A percentile compares a stretch with the other conserved stretches of the same genome.
Conservation (phyloP, 2,888 invertebrate species). For the Melipona bicolor region DNA sequence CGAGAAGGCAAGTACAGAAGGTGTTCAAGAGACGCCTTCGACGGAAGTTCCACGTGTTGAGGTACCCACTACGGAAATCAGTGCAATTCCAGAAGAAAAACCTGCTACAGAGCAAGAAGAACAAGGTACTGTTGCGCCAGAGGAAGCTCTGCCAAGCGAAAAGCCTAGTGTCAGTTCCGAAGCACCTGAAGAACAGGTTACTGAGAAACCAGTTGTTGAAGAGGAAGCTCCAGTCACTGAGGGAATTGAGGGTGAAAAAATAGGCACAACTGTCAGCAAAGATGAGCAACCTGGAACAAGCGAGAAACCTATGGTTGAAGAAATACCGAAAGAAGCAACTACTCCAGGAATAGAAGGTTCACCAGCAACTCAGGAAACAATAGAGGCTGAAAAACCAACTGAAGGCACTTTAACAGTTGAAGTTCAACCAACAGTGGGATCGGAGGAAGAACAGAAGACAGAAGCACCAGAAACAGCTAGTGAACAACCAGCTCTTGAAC, state of each 20-base stretch:
- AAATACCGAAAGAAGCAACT: conserved; percentile 33
- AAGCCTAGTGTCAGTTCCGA: conserved; percentile 11
- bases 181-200: conserved; percentile 40
- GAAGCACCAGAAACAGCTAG: conserved; percentile 62
- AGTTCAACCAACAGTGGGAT: conserved; percentile 31
- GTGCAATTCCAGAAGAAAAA: conserved; percentile 42
- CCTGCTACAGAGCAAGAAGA: conserved; percentile 24
- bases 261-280: conserved; percentile 39
- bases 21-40: conserved; percentile 22
- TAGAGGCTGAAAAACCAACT: conserved; percentile 28
- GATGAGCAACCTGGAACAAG: conserved; percentile 30
- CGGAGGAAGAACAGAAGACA: conserved; percentile 54
- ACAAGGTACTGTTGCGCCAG: conserved; percentile 33
- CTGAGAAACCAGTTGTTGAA: conserved; percentile 41
- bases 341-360: conserved; percentile 33
- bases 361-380: conserved; percentile 1
- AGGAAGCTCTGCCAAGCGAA: conserved; percentile 26
- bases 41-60: conserved; percentile 53
- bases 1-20: conserved; percentile 41
- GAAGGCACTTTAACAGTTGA: conserved; percentile 29
- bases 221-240: conserved; percentile 33
- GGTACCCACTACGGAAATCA: conserved; percentile 49
- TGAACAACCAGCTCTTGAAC: conserved; percentile 52
- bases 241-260: conserved; percentile 20
- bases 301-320: conserved; percentile 56